Evolutionary conservation across 2,113 vertebrate species (phyloP).

Genomic region (Kryptolebias marmoratus): DNA sequence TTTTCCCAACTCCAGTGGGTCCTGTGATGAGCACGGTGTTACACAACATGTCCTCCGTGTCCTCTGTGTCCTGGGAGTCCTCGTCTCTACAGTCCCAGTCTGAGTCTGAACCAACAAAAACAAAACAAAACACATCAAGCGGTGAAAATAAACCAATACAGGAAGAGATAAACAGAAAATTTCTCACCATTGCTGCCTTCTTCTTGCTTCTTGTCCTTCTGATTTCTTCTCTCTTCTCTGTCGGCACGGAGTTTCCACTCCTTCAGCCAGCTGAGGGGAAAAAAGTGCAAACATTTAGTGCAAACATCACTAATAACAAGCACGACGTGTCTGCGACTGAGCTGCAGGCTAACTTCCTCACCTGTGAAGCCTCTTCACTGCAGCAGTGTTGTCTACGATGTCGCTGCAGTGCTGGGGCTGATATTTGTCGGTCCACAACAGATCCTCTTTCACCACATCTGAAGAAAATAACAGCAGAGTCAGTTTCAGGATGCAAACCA

Average conservation of each 20-base stretch:
- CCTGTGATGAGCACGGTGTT: constrained; percentile 94
- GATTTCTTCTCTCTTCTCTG: constrained; percentile 88
- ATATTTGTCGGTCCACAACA: constrained; percentile 97
- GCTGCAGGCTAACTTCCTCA: constrained; percentile 52
- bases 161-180: neutral
- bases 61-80: constrained; percentile 80
- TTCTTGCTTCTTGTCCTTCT: constrained; percentile 83
- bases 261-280: constrained; percentile 87
- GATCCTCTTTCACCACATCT: constrained; percentile 87
- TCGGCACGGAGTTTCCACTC: constrained; percentile 95
- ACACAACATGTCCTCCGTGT: constrained; percentile 84
- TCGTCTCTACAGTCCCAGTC: constrained; percentile 81
- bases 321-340: neutral
- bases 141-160: neutral
- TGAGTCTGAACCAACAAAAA: constrained; percentile 66
- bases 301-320: neutral
- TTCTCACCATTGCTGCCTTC: constrained; percentile 77
- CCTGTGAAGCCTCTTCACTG: constrained; percentile 89
- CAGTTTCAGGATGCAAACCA: neutral
- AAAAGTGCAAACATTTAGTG: neutral
- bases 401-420: constrained; percentile 92
- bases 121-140: neutral
- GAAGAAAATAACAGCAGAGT: constrained; percentile 5
- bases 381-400: constrained; percentile 88
- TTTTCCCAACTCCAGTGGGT: constrained; percentile 94